Evolutionary conservation across 2,888 invertebrate species (phyloP), one percentile per base, ranked within the genome.

Genomic region (Ochropleura leucogaster): DNA sequence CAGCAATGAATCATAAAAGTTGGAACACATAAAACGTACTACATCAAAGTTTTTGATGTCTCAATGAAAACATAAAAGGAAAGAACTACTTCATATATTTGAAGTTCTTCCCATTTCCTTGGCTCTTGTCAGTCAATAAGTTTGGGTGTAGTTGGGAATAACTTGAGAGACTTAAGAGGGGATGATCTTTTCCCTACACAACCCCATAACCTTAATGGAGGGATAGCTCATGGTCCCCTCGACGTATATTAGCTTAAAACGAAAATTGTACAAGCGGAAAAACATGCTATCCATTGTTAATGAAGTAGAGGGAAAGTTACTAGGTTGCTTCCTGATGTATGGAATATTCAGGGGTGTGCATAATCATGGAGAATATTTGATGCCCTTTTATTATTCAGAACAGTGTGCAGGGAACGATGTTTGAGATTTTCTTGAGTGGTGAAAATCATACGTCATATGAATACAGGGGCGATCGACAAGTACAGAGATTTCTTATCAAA

Each of bases 201-300:
- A 62, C 44, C n/a, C 62, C 69, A 85, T 84, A 88, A 88, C 83
- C 79, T 69, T 90, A 89, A 92, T 90, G 87, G 91, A 87, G 84
- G 88, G 89, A 86, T 88, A 87, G 85, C 87, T 86, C 84, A 88
- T 82, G 90, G 62, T 90, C 88, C 88, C 88, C 85, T 81, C 79
- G 77, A 83, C 60, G 46, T 68, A 68, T 80, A 78, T 80, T 68
- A 77, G 16, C 60, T 77, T 88, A 77, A 88, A 89, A 89, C 80
- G 87, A 89, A 87, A 88, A 89, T 88, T 88, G 88, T 89, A 86
- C 79, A 76, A 70, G 44, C 68, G 72, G 69, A 79, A 82, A 86
- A 88, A 87, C 84, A 82, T 84, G 77, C n/a, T 82, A 73, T 86
- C 73, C 72, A 85, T 78, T 83, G 70, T 74, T 81, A 85, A 86